phyloP scores from a whole-genome alignment of 2,888 invertebrate species.

The Dynastes maya region DNA sequence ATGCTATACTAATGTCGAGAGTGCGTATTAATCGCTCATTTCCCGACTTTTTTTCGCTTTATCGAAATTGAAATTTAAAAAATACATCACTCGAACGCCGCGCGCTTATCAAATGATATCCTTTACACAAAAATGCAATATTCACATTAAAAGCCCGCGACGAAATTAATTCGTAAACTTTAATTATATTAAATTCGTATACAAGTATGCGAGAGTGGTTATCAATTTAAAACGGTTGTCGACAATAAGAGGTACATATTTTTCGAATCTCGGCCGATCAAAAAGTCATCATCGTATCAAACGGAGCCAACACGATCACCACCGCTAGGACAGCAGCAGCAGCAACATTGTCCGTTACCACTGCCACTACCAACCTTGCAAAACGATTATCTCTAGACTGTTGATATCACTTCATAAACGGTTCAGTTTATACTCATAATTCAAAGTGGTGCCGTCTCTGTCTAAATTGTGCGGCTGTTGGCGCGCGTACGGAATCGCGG shows the following conservation, averaged over 20 bases:
- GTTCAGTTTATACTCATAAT: slow-evolving; percentile 52
- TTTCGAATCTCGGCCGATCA: neutral
- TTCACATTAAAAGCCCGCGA: slow-evolving; percentile 13
- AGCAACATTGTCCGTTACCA: no score
- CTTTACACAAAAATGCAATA: slow-evolving; percentile 31
- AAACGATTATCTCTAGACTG: slow-evolving; percentile 51
- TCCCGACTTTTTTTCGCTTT: slow-evolving; percentile 10
- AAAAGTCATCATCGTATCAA: neutral
- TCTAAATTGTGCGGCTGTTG: slow-evolving; percentile 21
- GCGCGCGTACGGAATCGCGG: slow-evolving; percentile 30
- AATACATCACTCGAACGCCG: slow-evolving; percentile 6
- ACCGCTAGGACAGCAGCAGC: neutral
- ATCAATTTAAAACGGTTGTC: neutral
- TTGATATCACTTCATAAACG: slow-evolving; percentile 54
- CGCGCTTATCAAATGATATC: slow-evolving; percentile 20
- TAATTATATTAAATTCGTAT: neutral
- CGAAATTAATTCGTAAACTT: slow-evolving; percentile 14
- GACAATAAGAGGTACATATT: neutral
- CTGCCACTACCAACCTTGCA: slow-evolving; percentile 30
- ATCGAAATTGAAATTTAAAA: slow-evolving; percentile 21
- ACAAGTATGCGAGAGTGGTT: neutral
- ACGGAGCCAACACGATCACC: neutral
- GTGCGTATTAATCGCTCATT: neutral
- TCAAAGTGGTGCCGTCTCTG: slow-evolving; percentile 44
- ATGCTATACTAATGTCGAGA: neutral